Conservation (phyloP, 2,113 vertebrate species). For the Protomyctophum bolini region DNA sequence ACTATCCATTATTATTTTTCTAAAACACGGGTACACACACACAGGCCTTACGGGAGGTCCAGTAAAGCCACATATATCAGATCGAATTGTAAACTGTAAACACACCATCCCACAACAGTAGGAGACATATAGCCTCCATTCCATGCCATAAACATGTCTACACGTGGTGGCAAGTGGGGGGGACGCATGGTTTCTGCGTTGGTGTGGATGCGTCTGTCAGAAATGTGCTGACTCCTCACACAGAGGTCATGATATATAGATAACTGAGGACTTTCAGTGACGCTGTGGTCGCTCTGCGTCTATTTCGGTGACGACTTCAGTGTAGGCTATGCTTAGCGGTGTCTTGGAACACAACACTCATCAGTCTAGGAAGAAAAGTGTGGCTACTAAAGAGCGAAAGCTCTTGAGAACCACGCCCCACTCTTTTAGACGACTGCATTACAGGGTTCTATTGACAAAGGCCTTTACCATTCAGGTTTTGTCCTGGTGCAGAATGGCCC, state of each 20-base stretch:
- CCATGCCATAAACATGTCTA: constrained; percentile 26
- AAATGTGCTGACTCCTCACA: constrained; percentile 59
- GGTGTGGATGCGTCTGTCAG: constrained; percentile 47
- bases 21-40: too few species aligned
- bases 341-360: constrained; percentile 31
- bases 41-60: too few species aligned
- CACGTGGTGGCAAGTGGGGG: constrained; percentile 43
- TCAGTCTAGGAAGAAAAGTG: constrained; percentile 23
- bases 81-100: too few species aligned
- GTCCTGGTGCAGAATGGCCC: too few species aligned
- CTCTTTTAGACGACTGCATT: too few species aligned
- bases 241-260: constrained; percentile 54
- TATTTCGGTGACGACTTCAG: constrained; percentile 58
- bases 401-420: background rate
- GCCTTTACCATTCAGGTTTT: too few species aligned
- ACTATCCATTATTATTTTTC: too few species aligned
- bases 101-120: constrained; percentile 4
- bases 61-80: too few species aligned
- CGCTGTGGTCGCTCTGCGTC: constrained; percentile 42
- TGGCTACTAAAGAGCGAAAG: background rate
- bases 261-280: constrained; percentile 56
- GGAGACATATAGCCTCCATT: constrained; percentile 6
- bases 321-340: constrained; percentile 58
- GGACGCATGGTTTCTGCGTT: constrained; percentile 20
- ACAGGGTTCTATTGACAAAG: too few species aligned